A percentile compares a stretch with the other conserved stretches of the same genome.
Evolutionary conservation across 2,797 vertebrate genomes (phyloP).

Genomic region (Onychomys torridus): DNA sequence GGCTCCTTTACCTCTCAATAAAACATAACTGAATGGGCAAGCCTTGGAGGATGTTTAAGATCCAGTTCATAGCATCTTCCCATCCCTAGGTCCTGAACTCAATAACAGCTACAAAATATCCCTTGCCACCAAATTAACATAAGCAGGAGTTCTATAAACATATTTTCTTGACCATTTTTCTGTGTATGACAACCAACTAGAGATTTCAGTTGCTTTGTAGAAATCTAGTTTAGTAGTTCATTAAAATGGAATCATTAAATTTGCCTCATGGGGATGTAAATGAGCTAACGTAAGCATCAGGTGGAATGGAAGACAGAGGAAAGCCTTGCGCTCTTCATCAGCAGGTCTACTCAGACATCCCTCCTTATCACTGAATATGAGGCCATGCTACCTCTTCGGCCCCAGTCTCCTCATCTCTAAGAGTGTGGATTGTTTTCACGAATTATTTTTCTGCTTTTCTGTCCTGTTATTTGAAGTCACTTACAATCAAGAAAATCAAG

Average conservation of each 20-base stretch:
- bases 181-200: background rate
- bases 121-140: background rate
- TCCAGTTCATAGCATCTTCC: background rate
- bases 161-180: background rate
- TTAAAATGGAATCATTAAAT: background rate
- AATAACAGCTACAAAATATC: background rate
- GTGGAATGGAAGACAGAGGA: background rate
- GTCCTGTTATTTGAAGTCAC: background rate
- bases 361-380: background rate
- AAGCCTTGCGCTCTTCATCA: background rate
- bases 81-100: background rate
- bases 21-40: background rate
- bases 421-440: conserved; percentile 13
- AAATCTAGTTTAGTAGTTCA: background rate
- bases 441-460: background rate
- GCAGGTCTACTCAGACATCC: background rate
- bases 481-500: background rate
- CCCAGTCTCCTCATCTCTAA: background rate
- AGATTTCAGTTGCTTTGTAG: background rate
- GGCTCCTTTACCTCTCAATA: background rate
- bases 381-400: background rate
- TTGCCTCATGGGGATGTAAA: background rate
- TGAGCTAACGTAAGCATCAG: background rate
- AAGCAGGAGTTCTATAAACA: background rate
- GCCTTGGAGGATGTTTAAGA: background rate